Base-by-base conservation (phyloP, 2,113 vertebrate species). In the Nothoprocta pentlandii region DNA sequence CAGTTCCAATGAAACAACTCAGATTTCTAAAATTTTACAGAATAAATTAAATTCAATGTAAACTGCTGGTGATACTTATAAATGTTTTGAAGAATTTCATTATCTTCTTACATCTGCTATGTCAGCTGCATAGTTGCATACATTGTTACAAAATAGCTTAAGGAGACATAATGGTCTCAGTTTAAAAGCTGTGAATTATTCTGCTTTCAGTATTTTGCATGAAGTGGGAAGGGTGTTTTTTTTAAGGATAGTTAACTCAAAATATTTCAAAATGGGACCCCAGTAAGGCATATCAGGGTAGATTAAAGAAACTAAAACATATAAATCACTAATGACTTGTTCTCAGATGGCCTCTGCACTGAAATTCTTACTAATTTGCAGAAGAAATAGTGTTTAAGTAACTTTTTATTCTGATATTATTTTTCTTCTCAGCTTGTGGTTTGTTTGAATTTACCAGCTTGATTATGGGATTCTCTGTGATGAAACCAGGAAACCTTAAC, bases 391-490 rank as follows among this genome's bases (percentile, higher is more conserved):
- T 39, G 6, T 16, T 89, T 80, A 68, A 85, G 12, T 7, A 84
- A 19, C 5, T 59, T 85, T 81, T n/a, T 76, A 51, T 42, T 83
- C 15, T 30, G 80, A 13, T 49, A 64, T 32, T 59, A 16, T 36
- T 87, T 89, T 73, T 68, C 26, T 83, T 88, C 22, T 71, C 19
- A 54, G 2, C 0, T 36, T 53, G 36, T 34, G 3, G 2, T 85
- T 61, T n/a, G 3, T 68, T 93, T 82, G 30, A 61, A 12, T 64
- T 83, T 74, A 78, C 32, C 39, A 49, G 5, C 32, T 77, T 56
- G 9, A 69, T 13, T 66, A 6, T 46, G 25, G 9, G 69, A 68
- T 59, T 93, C 26, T 89, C 39, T 67, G 62, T 92, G 90, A 95
- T 59, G 17, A 76, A 83, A 42, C 46, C 41, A 34, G 19, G 44